Evolutionary conservation across 2,888 invertebrate genomes (phyloP).

Genomic region (Tromatobia lineatoria): DNA sequence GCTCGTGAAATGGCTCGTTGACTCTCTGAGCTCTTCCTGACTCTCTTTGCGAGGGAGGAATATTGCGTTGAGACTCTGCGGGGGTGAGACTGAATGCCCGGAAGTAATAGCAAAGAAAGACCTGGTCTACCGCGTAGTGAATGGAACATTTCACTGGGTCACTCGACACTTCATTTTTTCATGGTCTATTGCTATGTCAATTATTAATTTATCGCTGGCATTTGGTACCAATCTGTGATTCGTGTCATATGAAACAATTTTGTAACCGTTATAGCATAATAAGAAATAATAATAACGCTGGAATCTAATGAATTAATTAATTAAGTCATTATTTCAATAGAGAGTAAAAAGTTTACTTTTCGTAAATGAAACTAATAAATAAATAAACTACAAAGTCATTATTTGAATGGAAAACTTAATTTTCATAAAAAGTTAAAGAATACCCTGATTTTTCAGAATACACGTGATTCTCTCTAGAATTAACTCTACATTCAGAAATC

Average conservation of each 20-base stretch:
- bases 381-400: no score
- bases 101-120: slow-evolving; percentile 11
- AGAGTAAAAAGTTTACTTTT: no score
- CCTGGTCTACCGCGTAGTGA: slow-evolving; percentile 2
- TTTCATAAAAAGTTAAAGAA: no score
- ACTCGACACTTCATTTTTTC: slow-evolving; percentile 24
- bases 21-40: slow-evolving; percentile 15
- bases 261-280: no score
- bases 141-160: slow-evolving; percentile 11
- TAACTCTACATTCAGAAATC: no score
- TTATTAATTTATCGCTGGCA: background rate
- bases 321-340: no score
- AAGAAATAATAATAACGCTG: background rate
- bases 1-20: slow-evolving; percentile 34
- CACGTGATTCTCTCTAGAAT: no score
- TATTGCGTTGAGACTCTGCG: background rate
- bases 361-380: no score
- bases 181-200: background rate
- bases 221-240: background rate
- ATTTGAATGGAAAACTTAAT: no score
- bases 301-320: no score
- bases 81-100: background rate
- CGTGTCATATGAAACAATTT: background rate
- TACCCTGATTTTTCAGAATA: no score
- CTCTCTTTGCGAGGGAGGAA: background rate